Base-by-base conservation (phyloP, 2,113 vertebrate species). In the Cepphus grylle region DNA sequence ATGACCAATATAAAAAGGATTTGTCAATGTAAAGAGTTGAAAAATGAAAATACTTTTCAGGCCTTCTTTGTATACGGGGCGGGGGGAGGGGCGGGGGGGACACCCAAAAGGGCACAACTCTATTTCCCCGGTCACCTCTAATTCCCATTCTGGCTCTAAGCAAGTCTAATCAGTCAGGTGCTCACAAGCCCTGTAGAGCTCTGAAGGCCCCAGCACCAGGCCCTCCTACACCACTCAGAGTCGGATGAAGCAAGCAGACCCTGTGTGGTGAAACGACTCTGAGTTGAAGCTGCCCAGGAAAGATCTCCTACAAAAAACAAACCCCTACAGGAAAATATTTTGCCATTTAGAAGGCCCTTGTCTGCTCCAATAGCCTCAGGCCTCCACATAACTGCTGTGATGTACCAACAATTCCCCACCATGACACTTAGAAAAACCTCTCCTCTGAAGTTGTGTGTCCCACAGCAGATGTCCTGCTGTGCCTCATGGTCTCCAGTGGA, bases 221-320 rank as follows among this genome's bases (percentile, higher is more conserved):
- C 11, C 3, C 8, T 78, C 9, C 9, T 53, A 5, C 14, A 8
- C 15, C 15, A 26, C 32, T 6, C 36, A 43, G 21, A 7, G 0
- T 22, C 3, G 2, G 20, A 5, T 36, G 38, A 62, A 32, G 5
- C 11, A 26, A 58, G 36, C 45, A 43, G 45, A 71, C 11, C 15
- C 47, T 3, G 2, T 21, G 38, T 8, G 26, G 23, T 19, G 40
- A 59, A 88, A 69, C 0, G 0, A 5, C 19, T 20, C 29, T 17
- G 15, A 79, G 17, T 7, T 62, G 16, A 73, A 71, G 16, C 29
- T 66, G 9, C 9, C 10, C 47, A 56, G 50, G 55, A 81, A 86
- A 40, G 49, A 30, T 43, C 5, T 38, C 27, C 16, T 25, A 43
- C 8, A 72, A 61, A 72, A 78, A 42, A 47, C 32, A 80, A 77